Percentiles rank a stretch among this genome's conserved stretches.
These are phyloP conservation scores for Alviniconcha marisindica DNA, from an alignment of 1,140 invertebrate genomes.

Conservation along the genomic window DNA sequence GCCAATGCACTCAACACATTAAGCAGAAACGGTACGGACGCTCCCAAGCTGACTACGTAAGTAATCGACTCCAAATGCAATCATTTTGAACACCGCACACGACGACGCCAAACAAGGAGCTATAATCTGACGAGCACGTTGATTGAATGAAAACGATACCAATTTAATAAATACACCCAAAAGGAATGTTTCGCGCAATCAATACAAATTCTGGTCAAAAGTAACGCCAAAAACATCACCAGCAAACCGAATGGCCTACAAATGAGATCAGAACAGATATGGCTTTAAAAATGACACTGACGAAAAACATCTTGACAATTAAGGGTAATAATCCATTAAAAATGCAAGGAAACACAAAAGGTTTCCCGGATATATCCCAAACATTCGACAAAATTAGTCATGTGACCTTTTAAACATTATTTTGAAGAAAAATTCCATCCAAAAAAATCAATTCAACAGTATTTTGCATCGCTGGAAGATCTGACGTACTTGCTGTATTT, in stretches of 20 bases:
- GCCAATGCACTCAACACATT: not conserved
- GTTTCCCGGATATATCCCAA: conserved; percentile 38
- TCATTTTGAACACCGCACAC: not conserved
- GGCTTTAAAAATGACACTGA: conserved; percentile 38
- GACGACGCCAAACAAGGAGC: not conserved
- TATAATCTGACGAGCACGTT: not conserved
- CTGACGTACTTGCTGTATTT: conserved; percentile 43
- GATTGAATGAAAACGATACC: conserved; percentile 34
- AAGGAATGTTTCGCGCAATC: conserved; percentile 39
- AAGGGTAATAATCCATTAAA: conserved; percentile 30
- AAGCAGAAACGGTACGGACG: not conserved
- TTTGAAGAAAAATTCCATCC: conserved; percentile 36
- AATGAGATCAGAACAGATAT: conserved; percentile 44
- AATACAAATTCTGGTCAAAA: conserved; percentile 38
- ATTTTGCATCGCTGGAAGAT: conserved; percentile 52
- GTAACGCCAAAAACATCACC: conserved; percentile 36
- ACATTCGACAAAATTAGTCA: conserved; percentile 37
- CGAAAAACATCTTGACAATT: conserved; percentile 37
- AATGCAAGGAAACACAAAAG: conserved; percentile 27
- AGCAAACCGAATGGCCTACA: conserved; percentile 29
- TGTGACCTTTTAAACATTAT: conserved; percentile 45
- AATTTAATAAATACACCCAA: conserved; percentile 29
- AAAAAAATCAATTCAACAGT: conserved; percentile 45
- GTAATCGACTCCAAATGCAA: too few relatives aligned
- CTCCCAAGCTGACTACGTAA: too few relatives aligned